Evolutionary conservation across 2,888 invertebrate species (phyloP), one percentile per base, ranked within the genome.

Genomic region (Chymomyza fuscimana): DNA sequence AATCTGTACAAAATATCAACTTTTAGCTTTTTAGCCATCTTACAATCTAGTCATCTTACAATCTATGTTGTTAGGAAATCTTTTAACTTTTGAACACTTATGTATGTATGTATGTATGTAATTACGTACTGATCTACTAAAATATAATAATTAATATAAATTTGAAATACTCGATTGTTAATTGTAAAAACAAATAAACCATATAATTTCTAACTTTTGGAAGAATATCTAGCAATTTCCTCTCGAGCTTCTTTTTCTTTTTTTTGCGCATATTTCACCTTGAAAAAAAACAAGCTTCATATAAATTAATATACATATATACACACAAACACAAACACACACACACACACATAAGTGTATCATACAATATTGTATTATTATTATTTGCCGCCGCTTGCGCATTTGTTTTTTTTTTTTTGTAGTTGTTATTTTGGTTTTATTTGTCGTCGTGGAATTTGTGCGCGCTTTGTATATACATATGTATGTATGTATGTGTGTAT

Each of bases 241-340:
- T 62, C 16, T 46, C 15, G 16, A 58, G 70, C 67, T 51, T 65
- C 64, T 54, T 54, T 69, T 65, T 25, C 70, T 70, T 64, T 71
- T 73, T 82, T 85, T 85, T 80, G 83, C 87, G 80, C 70, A 73
- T 76, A 88, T 78, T 88, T 86, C 80, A 88, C 88, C 88, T 88
- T 85, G 88, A 86, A 85, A 84, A 74, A 61, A 16, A 83, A 79
- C 86, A 76, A 81, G 86, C 88, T 74, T 83, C 81, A 87, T 77
- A 84, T 83, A 87, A 83, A 83, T 83, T 82, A 77, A 83, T 77
- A 80, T 80, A 66, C 80, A 74, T 6, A n/a, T 36, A 36, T 6
- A 40, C 60, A 61, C 32, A n/a, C 32, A 59, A 0, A 59, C 46
- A 61, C 19, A 40, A 0, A 40, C 12, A 61, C 61, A 60, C 6